Percentiles rank a stretch among this genome's conserved stretches.
Evolutionary conservation across 1,140 invertebrate species (phyloP).

Genomic region (Zaprionus gabonicus): DNA sequence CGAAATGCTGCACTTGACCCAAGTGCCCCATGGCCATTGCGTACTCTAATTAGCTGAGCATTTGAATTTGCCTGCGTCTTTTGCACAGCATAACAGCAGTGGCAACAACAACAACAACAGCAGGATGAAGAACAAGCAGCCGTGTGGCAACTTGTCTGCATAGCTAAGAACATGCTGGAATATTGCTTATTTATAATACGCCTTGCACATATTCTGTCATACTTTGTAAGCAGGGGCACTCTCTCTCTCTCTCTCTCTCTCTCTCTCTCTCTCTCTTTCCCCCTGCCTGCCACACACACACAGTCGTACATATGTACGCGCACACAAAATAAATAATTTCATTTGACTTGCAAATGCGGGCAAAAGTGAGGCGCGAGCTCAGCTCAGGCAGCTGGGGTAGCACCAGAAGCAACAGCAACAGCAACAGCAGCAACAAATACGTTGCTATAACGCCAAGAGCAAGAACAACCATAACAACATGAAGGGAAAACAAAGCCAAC

Average conservation of each 20-base stretch:
- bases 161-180: constrained; percentile 45
- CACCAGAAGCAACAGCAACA: constrained; percentile 21
- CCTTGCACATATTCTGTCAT: constrained; percentile 39
- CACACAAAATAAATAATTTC: constrained; percentile 74
- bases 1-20: constrained; percentile 16
- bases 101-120: neutral
- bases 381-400: constrained; percentile 38
- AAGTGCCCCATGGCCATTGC: neutral
- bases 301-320: neutral
- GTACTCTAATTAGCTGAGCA: constrained; percentile 57
- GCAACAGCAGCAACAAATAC: constrained; percentile 15
- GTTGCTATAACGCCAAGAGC: constrained; percentile 43
- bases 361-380: constrained; percentile 50
- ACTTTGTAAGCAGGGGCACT: constrained; percentile 16
- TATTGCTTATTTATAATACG: constrained; percentile 64
- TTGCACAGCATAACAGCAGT: neutral
- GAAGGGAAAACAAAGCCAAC: constrained; percentile 61
- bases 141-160: constrained; percentile 35
- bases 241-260: neutral
- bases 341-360: constrained; percentile 78
- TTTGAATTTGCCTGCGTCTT: constrained; percentile 47
- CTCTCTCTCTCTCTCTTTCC: no score
- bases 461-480: constrained; percentile 17
- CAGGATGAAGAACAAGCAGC: neutral
- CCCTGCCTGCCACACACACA: neutral